Conservation (phyloP, 2,113 vertebrate genomes). For the Antechinus flavipes region DNA sequence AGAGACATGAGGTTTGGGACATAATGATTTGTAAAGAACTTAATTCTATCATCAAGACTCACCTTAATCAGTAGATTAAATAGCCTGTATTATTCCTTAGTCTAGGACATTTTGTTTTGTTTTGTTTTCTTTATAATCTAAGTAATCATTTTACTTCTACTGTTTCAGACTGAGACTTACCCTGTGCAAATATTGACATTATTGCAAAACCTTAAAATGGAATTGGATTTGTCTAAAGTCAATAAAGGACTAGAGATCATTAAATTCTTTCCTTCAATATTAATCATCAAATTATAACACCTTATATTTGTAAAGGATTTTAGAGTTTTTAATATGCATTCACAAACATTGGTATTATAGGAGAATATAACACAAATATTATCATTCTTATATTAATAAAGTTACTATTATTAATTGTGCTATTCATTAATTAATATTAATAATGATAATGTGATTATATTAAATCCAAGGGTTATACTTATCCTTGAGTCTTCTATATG, state of each 20-base stretch:
- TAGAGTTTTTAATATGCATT: background rate
- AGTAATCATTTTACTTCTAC: background rate
- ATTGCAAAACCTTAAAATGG: background rate
- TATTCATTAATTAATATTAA: no score
- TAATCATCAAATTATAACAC: background rate
- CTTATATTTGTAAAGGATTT: background rate
- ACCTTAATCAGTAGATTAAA: background rate
- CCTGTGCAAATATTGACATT: background rate
- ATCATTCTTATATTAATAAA: no score
- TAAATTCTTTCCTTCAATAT: background rate
- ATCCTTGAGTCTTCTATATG: background rate
- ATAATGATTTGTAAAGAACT: background rate
- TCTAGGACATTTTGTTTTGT: background rate
- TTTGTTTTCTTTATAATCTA: background rate
- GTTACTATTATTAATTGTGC: no score
- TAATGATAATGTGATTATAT: background rate
- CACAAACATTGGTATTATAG: background rate
- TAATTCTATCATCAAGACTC: background rate
- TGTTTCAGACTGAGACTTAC: background rate
- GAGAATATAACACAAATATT: no score
- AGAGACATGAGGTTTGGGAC: background rate
- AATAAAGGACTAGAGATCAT: background rate
- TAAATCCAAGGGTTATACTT: background rate
- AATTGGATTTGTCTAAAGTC: background rate
- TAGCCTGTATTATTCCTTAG: slow-evolving; percentile 8